These are phyloP conservation scores for Mamestra brassicae DNA, from an alignment of 2,888 invertebrate species.

Conservation along the genomic window DNA sequence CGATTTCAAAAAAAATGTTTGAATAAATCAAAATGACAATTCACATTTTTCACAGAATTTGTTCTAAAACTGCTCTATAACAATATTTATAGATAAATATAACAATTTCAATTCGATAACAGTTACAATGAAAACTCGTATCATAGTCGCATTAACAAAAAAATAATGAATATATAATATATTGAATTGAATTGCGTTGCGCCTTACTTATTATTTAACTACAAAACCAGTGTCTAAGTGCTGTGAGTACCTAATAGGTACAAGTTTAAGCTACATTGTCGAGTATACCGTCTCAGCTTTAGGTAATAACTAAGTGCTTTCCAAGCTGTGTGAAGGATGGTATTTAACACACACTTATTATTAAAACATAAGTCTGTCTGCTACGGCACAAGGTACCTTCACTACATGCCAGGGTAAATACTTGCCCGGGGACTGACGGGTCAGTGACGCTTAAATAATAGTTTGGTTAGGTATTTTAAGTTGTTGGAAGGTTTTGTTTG, in stretches of 20 bases:
- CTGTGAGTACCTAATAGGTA: neutral
- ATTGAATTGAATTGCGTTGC: neutral
- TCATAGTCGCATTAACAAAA: no score
- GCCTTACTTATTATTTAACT: neutral
- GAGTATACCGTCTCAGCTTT: conserved; percentile 1
- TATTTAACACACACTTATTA: conserved; percentile 41
- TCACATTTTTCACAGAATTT: no score
- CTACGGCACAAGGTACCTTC: neutral
- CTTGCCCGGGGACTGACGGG: conserved; percentile 2
- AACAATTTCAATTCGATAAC: no score
- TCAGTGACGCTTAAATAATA: conserved; percentile 5
- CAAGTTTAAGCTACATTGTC: neutral
- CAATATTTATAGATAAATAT: no score
- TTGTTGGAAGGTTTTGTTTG: conserved; percentile 10
- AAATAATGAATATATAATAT: no score
- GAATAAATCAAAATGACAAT: no score
- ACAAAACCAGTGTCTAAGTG: neutral
- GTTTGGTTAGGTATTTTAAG: neutral
- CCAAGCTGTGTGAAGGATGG: conserved; percentile 16
- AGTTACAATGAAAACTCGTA: no score
- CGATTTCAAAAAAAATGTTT: no score
- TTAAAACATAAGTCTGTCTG: conserved; percentile 36
- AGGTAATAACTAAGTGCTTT: conserved; percentile 30
- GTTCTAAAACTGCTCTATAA: no score
- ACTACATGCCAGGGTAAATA: neutral